Evolutionary conservation across 1,140 invertebrate species (phyloP), one percentile per base, ranked within the genome.

Genomic region (Drosophila fuyamai): DNA sequence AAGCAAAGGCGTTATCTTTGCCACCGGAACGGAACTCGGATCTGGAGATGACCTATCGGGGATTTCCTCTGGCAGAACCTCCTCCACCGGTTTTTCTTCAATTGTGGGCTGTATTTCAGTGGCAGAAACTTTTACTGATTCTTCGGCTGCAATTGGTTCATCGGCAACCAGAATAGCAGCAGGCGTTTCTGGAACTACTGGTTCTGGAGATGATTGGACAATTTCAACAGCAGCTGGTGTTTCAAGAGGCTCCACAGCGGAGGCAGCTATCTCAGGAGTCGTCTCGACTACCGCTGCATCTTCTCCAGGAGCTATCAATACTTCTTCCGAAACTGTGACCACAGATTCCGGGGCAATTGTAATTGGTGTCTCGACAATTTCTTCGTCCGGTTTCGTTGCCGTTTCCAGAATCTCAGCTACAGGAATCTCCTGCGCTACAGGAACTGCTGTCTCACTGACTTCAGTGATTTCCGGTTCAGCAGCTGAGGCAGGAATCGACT

Each of bases 1-100:
- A 4, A 81, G 66, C 2, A 73, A 53, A 16, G 79, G 78, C 23
- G 58, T 71, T 63, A 85, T 85, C 35, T 86, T 85, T 2, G 82
- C 82, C 1, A 86, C 74, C 0, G 81, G 81, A 32, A 59, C 79
- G 5, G 60, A 59, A 6, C 23, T 23, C 8, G 44, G 41, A 38
- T 76, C 77, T 4, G 70, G 9, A 4, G 35, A 40, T 35, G 63
- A 10, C n/a, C 36, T n/a, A 18, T 50, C 41, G 13, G 53, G 5
- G 2, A 16, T 1, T 7, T 59, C 61, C 8, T 27, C 29, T 5
- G 4, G 18, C 7, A 18, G 2, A 7, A 44, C 40, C 14, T 43
- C 70, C 13, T 14, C n/a, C 0, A 29, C 4, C 1, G 36, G 41
- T 12, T 46, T 60, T 46, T 54, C 10, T 1, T n/a, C 5, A 12